Evolutionary conservation across 2,797 vertebrate genomes (phyloP), one percentile per base, ranked within the genome.

Genomic region (Tympanoctomys barrerae): DNA sequence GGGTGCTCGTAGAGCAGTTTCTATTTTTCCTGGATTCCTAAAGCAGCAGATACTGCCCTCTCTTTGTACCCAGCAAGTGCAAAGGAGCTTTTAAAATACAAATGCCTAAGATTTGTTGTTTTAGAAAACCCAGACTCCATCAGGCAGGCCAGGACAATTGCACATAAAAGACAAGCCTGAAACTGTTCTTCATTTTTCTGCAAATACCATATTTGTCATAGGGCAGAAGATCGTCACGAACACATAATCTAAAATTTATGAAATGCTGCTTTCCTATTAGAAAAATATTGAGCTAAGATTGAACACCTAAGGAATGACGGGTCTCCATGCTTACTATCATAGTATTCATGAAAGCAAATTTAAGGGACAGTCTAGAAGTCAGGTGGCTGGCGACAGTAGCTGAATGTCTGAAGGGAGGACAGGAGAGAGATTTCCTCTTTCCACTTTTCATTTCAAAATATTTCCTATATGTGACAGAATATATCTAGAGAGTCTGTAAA

Each of bases 401-500:
- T 81, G 26, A 73, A 2, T 78, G 24, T 3, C 61, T 57, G 4
- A 54, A 36, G 16, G 46, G 26, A 7, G 1, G 3, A 6, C 16
- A 19, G 59, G 24, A 70, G 33, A 21, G 14, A 87, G 59, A 94
- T 31, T 62, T 85, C n/a, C 36, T 87, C 14, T 57, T 49, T 49
- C 2, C 24, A 7, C 21, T 81, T 87, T 89, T 59, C 75, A 22
- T 77, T 90, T 94, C 64, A 85, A 92, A 92, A 54, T 89, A 78
- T 39, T 42, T 80, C 78, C 89, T n/a, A 31, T 18, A 39, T 31
- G 33, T 64, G 31, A 66, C 21, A 88, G 7, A 79, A 66, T 36
- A 18, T 82, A 49, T 59, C 57, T 92, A 73, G 10, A 42, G 24
- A 31, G 42, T 89, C 36, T 42, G 6, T 49, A 39, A 70, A 64